A percentile compares a stretch with the other conserved stretches of the same genome.
phyloP scores from a whole-genome alignment of 2,888 invertebrate genomes.

The Lydus trimaculatus region DNA sequence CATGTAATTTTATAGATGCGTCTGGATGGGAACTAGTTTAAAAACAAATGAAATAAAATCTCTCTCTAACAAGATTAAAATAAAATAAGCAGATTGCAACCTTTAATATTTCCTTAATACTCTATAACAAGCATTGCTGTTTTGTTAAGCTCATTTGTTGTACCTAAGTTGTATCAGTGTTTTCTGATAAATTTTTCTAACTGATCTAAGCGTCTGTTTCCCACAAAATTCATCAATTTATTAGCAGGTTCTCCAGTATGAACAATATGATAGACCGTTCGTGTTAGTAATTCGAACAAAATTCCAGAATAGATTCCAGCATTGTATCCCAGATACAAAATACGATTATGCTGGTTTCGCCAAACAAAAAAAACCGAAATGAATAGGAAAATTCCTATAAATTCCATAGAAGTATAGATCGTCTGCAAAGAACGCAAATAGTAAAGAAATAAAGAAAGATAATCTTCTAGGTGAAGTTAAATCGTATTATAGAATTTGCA shows the following conservation, averaged over 20 bases:
- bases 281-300: background rate
- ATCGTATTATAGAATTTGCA: background rate
- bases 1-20: background rate
- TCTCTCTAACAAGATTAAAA: background rate
- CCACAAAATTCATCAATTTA: background rate
- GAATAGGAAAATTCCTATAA: background rate
- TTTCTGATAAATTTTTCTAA: too few species aligned
- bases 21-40: background rate
- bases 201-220: too few species aligned
- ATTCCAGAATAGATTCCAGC: background rate
- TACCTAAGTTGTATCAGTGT: too few species aligned
- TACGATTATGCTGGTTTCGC: background rate
- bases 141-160: background rate
- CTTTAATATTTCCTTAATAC: background rate
- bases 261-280: background rate
- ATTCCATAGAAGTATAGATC: background rate
- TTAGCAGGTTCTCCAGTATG: background rate
- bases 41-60: background rate
- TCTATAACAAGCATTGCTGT: background rate
- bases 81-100: too few species aligned
- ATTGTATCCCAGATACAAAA: background rate
- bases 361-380: too few species aligned
- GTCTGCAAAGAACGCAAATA: background rate
- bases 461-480: background rate
- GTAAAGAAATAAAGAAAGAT: background rate